Base-by-base conservation (phyloP, 1,140 invertebrate species). In the Trichomalopsis sarcophagae region DNA sequence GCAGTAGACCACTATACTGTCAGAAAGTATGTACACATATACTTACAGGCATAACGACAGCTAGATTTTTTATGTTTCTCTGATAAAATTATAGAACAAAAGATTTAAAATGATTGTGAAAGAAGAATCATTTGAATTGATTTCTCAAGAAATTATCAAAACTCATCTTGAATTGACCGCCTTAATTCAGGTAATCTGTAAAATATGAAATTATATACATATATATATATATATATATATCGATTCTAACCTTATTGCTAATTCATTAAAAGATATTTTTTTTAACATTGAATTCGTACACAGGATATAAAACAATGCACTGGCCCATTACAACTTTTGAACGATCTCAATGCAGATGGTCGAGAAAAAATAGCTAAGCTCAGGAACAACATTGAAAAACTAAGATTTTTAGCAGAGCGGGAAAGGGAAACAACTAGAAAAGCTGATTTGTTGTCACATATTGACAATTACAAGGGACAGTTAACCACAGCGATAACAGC, bases 101-200 rank as follows among this genome's bases (percentile, higher is more conserved):
- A 36, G 36, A 27, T 23, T 71, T 69, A 81, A 17, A 62, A 92
- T 92, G 92, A 87, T 89, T 81, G 55, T 84, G 0, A 75, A 88
- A 11, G 86, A 90, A 47, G 86, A 89, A 27, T 77, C 78, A 13
- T 62, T 91, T 55, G 88, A 92, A 27, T 23, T 89, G 44, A 87
- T 93, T 82, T 91, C 93, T 40, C 94, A 96, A 90, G 95, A 95
- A 87, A 94, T 97, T 80, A 95, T 96, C 36, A 96, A 96, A 89
- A 94, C 95, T 87, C 95, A 96, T 92, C 94, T 97, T 87, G 94
- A 96, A 92, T 92, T 97, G 23, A 96, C 96, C 91, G 96, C 96
- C 66, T 94, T 97, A 73, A 97, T 97, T 88, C 96, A 97, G 93
- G 96, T 96, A 94, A 94, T 83, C 27, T 27, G 27, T 27, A 27